Percentiles rank a stretch among this genome's conserved stretches.
These are phyloP conservation scores for Hyperopisus bebe DNA, from an alignment of 2,113 vertebrate species.

Conservation along the genomic window DNA sequence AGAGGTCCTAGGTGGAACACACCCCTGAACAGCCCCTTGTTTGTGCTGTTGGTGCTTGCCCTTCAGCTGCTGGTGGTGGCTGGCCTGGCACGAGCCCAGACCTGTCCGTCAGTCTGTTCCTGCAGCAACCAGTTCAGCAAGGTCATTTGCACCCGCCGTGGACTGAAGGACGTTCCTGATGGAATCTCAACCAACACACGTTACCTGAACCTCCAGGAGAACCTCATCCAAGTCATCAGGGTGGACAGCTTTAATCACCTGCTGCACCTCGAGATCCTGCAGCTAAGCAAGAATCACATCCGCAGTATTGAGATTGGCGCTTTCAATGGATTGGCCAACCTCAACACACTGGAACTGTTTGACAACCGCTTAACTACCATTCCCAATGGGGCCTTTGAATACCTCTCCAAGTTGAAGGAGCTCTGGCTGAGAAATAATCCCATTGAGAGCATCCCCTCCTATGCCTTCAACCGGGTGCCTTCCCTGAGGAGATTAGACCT, in stretches of 20 bases:
- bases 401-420: constrained; percentile 96
- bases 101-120: constrained; percentile 95
- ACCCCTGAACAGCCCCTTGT: constrained; percentile 97
- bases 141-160: constrained; percentile 92
- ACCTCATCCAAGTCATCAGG: constrained; percentile 97
- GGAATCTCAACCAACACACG: constrained; percentile 97
- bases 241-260: constrained; percentile 98
- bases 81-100: constrained; percentile 93
- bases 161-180: constrained; percentile 92
- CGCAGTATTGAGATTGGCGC: constrained; percentile 97
- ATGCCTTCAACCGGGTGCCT: constrained; percentile 97
- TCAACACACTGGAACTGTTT: constrained; percentile 98
- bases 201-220: constrained; percentile 96
- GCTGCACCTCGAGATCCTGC: constrained; percentile 92
- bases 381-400: constrained; percentile 98
- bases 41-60: constrained; percentile 96
- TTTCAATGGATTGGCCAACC: constrained; percentile 96
- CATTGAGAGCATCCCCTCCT: constrained; percentile 96
- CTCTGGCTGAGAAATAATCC: constrained; percentile 97
- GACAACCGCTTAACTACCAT: constrained; percentile 98
- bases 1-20: constrained; percentile 99
- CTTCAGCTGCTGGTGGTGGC: constrained; percentile 97
- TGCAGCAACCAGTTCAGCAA: constrained; percentile 99
- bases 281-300: constrained; percentile 96
- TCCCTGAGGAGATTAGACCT: constrained; percentile 90